phyloP scores from a whole-genome alignment of 1,140 invertebrate genomes.

The Colletes gigas region DNA sequence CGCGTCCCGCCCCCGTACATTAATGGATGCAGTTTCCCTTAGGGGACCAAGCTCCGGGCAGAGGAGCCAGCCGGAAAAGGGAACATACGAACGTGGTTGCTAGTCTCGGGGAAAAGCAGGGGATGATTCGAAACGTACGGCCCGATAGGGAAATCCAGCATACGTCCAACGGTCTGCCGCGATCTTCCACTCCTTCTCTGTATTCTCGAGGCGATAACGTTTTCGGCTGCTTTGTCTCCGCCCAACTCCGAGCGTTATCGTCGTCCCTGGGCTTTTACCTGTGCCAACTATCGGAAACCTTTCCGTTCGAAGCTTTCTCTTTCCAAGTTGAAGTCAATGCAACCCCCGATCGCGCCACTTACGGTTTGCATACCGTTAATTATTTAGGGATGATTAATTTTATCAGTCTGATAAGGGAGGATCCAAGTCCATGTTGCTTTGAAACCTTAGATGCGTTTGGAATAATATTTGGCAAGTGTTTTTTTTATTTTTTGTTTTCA shows the following conservation, averaged over 20 bases:
- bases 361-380: not conserved
- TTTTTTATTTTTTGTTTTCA: too few relatives aligned
- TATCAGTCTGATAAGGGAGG: too few relatives aligned
- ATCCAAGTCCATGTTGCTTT: too few relatives aligned
- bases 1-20: conserved; percentile 52
- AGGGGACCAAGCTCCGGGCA: conserved; percentile 51
- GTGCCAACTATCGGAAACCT: conserved; percentile 36
- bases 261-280: conserved; percentile 37
- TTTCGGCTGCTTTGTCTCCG: conserved; percentile 58
- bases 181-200: conserved; percentile 39
- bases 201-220: conserved; percentile 61
- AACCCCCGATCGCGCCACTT: not conserved
- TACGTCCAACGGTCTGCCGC: conserved; percentile 60
- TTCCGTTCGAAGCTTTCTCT: conserved; percentile 16
- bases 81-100: conserved; percentile 48
- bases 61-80: conserved; percentile 47
- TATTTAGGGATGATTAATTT: too few relatives aligned
- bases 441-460: too few relatives aligned
- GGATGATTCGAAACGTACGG: conserved; percentile 76
- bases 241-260: conserved; percentile 38
- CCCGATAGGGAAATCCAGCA: conserved; percentile 78
- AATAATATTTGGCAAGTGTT: too few relatives aligned
- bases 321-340: not conserved
- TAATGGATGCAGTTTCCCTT: conserved; percentile 74
- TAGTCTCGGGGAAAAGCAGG: conserved; percentile 54